Base-by-base conservation (phyloP, 2,888 invertebrate genomes). In the Pyrgus malvae region DNA sequence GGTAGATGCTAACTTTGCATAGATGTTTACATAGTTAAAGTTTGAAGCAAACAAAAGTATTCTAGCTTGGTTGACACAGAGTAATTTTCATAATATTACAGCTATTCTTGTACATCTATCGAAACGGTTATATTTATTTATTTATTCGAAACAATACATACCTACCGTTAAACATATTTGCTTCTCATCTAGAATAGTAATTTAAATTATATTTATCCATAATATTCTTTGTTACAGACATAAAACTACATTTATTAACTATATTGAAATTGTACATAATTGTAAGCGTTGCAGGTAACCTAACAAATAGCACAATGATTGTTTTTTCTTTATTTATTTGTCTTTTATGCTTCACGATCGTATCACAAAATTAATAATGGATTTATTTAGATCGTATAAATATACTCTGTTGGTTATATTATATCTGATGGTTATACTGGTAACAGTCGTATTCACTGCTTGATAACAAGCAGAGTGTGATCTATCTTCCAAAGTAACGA, bases 391-490 rank as follows among this genome's bases (percentile, higher is more conserved):
- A 38, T 16, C 17, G 29, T 38, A 48, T 44, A 44, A 12, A 25
- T 41, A 44, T 38, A 42, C 37, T 38, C 14, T 44, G 25, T 14
- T 9, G 29, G 19, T 53, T 53, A 31, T 23, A 54, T 45, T 54
- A 69, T 68, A n/a, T n/a, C n/a, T n/a, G n/a, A n/a, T n/a, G n/a
- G n/a, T n/a, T n/a, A n/a, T 65, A 75, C 70, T 80, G 85, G 85
- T 85, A 85, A 85, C 84, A 78, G 69, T 76, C 66, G 73, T 69
- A 67, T 70, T 70, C 67, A 70, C 63, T 70, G 68, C 66, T 72
- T 69, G 60, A 17, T 42, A 14, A 25, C 29, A 38, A 53, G 38
- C 54, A 40, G 31, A 29, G 17, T 33, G 40, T 54, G 17, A 29
- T 16, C 46, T 45, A 40, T 45, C 45, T 29, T 53, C 38, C 54